These are phyloP conservation scores for Enchytraeus crypticus DNA, from an alignment of 2,888 invertebrate genomes.

Conservation along the genomic window DNA sequence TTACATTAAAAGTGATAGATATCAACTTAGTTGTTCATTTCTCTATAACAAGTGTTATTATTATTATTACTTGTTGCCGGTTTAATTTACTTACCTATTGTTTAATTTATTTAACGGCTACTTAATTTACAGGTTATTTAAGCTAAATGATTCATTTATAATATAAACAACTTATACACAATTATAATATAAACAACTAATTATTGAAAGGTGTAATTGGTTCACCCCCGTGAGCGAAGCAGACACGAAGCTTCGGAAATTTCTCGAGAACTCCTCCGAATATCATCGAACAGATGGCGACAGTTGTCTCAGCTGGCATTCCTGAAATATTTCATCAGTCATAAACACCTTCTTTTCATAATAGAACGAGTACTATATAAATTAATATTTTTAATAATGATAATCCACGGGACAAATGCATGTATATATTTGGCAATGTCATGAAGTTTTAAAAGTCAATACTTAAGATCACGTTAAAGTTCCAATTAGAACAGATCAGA, in stretches of 20 bases:
- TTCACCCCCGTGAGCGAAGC: constrained; percentile 53
- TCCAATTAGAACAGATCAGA: too few relatives aligned
- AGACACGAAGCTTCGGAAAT: constrained; percentile 52
- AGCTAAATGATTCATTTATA: neutral
- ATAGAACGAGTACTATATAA: too few relatives aligned
- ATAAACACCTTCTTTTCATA: too few relatives aligned
- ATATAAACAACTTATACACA: neutral
- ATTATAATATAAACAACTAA: neutral
- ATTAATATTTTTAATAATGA: neutral
- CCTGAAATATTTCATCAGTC: too few relatives aligned
- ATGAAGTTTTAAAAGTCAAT: too few relatives aligned
- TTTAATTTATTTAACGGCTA: neutral
- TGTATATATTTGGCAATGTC: too few relatives aligned
- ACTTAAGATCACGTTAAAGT: too few relatives aligned
- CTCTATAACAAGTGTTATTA: too few relatives aligned
- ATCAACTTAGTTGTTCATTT: too few relatives aligned
- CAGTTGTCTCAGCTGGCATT: constrained; percentile 56
- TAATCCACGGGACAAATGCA: neutral
- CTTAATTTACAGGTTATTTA: neutral
- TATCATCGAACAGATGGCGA: constrained; percentile 52
- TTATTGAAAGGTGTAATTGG: neutral
- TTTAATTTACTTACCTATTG: too few relatives aligned
- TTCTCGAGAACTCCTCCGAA: constrained; percentile 54
- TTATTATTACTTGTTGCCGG: too few relatives aligned
- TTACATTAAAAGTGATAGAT: too few relatives aligned